Evolutionary conservation across 35 echinoderm and acorn worm species (phyloP), one percentile per base, ranked within the genome.

Genomic region (Acanthaster planci): DNA sequence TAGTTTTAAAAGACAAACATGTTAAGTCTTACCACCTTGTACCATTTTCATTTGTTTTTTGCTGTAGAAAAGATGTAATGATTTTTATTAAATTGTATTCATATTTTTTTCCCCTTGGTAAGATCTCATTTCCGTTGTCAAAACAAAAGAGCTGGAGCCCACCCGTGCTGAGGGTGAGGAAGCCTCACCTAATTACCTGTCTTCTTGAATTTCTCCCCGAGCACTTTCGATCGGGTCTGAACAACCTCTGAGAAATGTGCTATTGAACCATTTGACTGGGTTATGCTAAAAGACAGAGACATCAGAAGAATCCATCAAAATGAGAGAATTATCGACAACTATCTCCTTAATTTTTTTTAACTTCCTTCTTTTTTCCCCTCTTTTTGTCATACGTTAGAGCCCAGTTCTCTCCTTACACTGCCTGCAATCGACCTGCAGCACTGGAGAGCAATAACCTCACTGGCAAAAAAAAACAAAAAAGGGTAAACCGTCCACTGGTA

Each of bases 181-280:
- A 72, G 26, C 34, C 23, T 72, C 30, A 26, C 34, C 64, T 72
- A 72, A 72, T 72, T 72, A 72, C 64, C 64, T 29, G 23, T 26
- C 64, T 72, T 72, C 64, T 72, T 72, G 64, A 30, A 72, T 72
- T 72, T 31, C 64, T 72, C 26, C 64, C 64, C 22, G 64, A 30
- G 64, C 26, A 72, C 64, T 34, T 72, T 72, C 64, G 64, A 72
- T 72, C 64, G 22, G 64, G 26, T 29, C n/a, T 35, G 42, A 72
- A 72, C 64, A 72, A 72, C 64, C 64, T 72, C 64, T 31, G 64
- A 72, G 64, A 72, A 72, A 72, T 72, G 64, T 72, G 64, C 34
- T 72, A 72, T 72, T 72, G 64, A 72, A 72, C 64, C 64, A 34
- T 72, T 72, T 72, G 64, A 72, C 64, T 72, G 64, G 64, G 42